Evolutionary conservation across 2,113 vertebrate species (phyloP).

Genomic region (Bettongia penicillata): DNA sequence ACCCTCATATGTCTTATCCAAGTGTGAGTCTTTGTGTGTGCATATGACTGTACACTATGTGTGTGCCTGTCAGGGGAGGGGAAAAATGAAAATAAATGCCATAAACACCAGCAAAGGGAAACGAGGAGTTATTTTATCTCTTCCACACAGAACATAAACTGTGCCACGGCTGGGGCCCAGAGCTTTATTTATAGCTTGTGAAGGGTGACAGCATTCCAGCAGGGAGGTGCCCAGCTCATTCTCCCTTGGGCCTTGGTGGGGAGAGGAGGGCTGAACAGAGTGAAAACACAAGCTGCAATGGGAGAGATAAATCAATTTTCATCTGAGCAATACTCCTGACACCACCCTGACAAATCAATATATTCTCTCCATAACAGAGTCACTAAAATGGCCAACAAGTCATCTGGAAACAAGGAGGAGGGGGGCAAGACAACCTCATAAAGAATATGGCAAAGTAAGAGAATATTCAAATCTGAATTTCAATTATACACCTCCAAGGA

Average conservation of each 20-base stretch:
- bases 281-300: conserved; percentile 74
- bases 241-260: conserved; percentile 51
- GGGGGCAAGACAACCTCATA: conserved; percentile 46
- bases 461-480: conserved; percentile 72
- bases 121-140: conserved; percentile 70
- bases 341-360: conserved; percentile 63
- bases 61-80: conserved; percentile 38
- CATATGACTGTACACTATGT: background rate
- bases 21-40: background rate
- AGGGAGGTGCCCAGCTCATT: background rate
- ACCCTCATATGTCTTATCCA: conserved; percentile 65
- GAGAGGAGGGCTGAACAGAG: conserved; percentile 67
- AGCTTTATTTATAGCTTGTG: conserved; percentile 65
- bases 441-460: conserved; percentile 63
- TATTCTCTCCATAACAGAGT: conserved; percentile 53
- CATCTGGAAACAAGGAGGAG: conserved; percentile 19
- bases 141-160: conserved; percentile 60
- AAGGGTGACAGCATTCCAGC: conserved; percentile 20
- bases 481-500: conserved; percentile 70
- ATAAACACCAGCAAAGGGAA: background rate
- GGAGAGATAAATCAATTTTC: conserved; percentile 69
- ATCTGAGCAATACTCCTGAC: conserved; percentile 45
- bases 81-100: conserved; percentile 46
- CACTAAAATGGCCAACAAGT: conserved; percentile 51
- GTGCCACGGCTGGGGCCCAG: background rate